Percentiles rank a stretch among this genome's conserved stretches.
These are phyloP conservation scores for Diaperis boleti DNA, from an alignment of 2,888 invertebrate genomes.

Conservation along the genomic window DNA sequence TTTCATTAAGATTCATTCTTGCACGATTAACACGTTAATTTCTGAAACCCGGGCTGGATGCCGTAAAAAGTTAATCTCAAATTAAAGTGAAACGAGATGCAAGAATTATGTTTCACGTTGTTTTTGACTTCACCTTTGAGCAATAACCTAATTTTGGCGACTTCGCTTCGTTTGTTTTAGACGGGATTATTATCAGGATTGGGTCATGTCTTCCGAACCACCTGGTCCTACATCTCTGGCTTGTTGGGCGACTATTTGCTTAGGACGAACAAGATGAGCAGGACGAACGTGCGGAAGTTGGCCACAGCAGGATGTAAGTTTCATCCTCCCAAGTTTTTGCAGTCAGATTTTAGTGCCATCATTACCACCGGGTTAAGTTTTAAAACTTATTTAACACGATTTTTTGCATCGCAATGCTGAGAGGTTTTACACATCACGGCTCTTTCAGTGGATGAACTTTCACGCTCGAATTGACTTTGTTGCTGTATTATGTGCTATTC, in stretches of 20 bases:
- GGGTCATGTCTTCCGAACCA: conserved; percentile 73
- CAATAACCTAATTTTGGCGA: too few relatives aligned
- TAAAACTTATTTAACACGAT: neutral
- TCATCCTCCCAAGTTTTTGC: neutral
- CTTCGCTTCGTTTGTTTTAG: too few relatives aligned
- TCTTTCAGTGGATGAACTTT: conserved; percentile 5
- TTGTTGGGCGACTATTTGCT: conserved; percentile 72
- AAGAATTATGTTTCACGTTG: too few relatives aligned
- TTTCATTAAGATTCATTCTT: too few relatives aligned
- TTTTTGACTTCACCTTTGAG: too few relatives aligned
- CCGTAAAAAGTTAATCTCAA: too few relatives aligned
- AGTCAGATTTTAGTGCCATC: conserved; percentile 10
- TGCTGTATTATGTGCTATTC: conserved; percentile 13
- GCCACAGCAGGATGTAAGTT: conserved; percentile 72
- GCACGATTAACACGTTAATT: too few relatives aligned
- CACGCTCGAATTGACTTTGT: neutral
- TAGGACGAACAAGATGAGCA: conserved; percentile 69
- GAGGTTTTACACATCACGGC: neutral
- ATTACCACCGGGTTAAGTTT: conserved; percentile 4
- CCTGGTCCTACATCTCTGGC: conserved; percentile 72
- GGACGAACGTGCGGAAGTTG: conserved; percentile 74
- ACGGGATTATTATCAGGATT: conserved; percentile 75
- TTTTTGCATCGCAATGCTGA: conserved; percentile 1
- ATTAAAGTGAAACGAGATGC: too few relatives aligned
- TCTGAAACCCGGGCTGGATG: too few relatives aligned